phyloP scores from a whole-genome alignment of 2,888 invertebrate species.

The Cantharis nigra region DNA sequence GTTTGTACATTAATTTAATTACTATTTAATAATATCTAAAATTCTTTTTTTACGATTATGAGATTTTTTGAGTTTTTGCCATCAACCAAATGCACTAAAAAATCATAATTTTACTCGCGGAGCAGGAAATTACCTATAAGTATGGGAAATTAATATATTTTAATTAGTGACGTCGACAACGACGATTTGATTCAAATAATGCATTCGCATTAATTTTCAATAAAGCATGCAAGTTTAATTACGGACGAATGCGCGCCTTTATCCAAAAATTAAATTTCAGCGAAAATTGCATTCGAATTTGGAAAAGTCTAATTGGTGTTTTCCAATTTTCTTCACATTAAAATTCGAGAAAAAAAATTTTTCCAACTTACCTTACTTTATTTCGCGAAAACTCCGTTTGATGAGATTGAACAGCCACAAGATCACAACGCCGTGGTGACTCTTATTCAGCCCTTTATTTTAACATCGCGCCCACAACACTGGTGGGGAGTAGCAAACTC shows the following conservation, averaged over 20 bases:
- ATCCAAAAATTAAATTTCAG: neutral
- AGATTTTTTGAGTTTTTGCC: neutral
- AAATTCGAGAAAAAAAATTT: neutral
- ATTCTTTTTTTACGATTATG: neutral
- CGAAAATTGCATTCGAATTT: neutral
- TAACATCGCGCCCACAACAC: conserved; percentile 30
- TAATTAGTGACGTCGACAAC: neutral
- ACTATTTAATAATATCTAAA: neutral
- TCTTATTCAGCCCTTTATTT: conserved; percentile 32
- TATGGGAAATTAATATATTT: neutral
- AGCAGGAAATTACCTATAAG: neutral
- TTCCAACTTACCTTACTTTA: neutral
- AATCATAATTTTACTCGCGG: neutral
- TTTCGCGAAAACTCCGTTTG: neutral
- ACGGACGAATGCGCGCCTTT: neutral
- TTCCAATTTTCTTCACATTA: neutral
- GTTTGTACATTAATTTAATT: neutral
- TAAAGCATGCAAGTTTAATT: neutral
- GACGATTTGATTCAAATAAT: neutral
- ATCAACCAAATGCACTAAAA: neutral
- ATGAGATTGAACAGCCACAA: neutral
- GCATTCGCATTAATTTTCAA: neutral
- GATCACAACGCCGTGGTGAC: conserved; percentile 21
- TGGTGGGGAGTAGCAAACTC: conserved; percentile 20
- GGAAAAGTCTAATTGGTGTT: too few species aligned